Percentiles rank a stretch among this genome's conserved stretches.
These are phyloP conservation scores for Pentalonia nigronervosa DNA, from an alignment of 1,140 invertebrate genomes.

Conservation along the genomic window DNA sequence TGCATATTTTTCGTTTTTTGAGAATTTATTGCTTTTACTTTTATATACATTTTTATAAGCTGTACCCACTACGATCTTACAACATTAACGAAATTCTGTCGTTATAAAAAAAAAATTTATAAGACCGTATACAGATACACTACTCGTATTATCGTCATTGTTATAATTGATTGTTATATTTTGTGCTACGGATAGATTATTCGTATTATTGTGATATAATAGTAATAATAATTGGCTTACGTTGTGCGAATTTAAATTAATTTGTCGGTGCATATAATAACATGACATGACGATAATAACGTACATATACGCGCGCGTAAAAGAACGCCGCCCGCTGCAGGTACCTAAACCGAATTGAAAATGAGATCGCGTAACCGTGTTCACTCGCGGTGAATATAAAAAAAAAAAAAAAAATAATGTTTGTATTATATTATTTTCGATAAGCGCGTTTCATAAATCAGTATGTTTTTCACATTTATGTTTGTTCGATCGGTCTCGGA, in stretches of 20 bases:
- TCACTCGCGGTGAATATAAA: neutral
- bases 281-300: neutral
- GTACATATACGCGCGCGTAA: neutral
- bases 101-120: neutral
- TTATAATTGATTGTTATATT: neutral
- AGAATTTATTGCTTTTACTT: neutral
- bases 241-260: neutral
- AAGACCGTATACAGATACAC: neutral
- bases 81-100: neutral
- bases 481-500: neutral
- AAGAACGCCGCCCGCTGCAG: neutral
- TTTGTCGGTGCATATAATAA: neutral
- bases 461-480: neutral
- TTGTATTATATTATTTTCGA: neutral
- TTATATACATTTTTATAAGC: neutral
- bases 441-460: slow-evolving; percentile 13
- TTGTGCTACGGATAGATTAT: neutral
- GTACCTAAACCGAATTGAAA: neutral
- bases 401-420: too few relatives aligned
- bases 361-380: neutral
- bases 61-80: neutral
- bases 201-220: neutral
- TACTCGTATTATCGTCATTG: neutral
- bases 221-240: neutral
- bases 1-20: neutral